Evolutionary conservation across 2,888 invertebrate species (phyloP).

Genomic region (Lasioglossum oenotherae): DNA sequence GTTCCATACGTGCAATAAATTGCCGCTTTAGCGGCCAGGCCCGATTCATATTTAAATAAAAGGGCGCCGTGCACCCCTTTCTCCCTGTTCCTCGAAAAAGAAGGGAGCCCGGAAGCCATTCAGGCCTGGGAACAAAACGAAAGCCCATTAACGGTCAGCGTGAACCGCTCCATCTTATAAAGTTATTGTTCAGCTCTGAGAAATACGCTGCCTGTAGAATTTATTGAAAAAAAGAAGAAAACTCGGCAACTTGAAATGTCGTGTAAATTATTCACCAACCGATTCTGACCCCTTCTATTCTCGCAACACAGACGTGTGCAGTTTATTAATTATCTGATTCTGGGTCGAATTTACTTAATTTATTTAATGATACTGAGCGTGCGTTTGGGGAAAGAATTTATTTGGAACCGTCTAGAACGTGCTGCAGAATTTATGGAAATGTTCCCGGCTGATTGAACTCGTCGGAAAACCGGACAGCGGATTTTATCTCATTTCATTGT

Average conservation of each 20-base stretch:
- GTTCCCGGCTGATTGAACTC: neutral
- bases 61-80: neutral
- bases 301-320: neutral
- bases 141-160: conserved; percentile 59
- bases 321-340: neutral
- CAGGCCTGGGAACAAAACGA: conserved; percentile 46
- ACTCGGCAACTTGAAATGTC: neutral
- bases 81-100: conserved; percentile 20
- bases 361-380: too few relatives aligned
- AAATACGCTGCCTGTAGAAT: conserved; percentile 13
- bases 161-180: conserved; percentile 62
- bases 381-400: neutral
- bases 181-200: conserved; percentile 54
- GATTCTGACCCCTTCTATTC: neutral
- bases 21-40: neutral
- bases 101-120: conserved; percentile 25
- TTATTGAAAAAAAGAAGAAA: neutral
- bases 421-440: neutral
- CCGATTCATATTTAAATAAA: conserved; percentile 23
- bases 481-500: conserved; percentile 34
- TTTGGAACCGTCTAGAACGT: neutral
- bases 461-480: neutral
- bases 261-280: neutral
- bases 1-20: conserved; percentile 17
- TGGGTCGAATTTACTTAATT: neutral